phyloP scores from a whole-genome alignment of 1,140 invertebrate species.

The Chymomyza costata region DNA sequence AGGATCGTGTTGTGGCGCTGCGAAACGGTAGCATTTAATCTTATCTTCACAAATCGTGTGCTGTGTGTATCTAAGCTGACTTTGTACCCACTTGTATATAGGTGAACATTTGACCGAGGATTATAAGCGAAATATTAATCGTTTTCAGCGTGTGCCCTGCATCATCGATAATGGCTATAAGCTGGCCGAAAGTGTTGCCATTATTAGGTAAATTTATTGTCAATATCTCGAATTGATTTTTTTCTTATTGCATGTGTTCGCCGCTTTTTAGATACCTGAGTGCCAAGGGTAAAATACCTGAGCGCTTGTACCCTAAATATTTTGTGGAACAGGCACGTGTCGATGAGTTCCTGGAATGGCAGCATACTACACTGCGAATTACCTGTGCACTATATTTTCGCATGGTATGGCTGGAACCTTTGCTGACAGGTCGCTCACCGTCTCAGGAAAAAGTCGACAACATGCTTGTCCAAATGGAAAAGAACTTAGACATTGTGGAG shows the following conservation, averaged over 20 bases:
- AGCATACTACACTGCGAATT: slow-evolving; percentile 84
- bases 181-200: slow-evolving; percentile 84
- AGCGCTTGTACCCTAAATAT: slow-evolving; percentile 85
- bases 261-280: slow-evolving; percentile 43
- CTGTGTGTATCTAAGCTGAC: slow-evolving; percentile 1
- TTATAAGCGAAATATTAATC: slow-evolving; percentile 83
- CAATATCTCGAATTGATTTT: too few relatives aligned
- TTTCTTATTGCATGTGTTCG: background rate
- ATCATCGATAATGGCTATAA: slow-evolving; percentile 86
- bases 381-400: slow-evolving; percentile 83
- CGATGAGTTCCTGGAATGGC: slow-evolving; percentile 92
- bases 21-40: slow-evolving; percentile 76
- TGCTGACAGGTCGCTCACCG: slow-evolving; percentile 76
- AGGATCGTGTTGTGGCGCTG: slow-evolving; percentile 78
- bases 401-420: slow-evolving; percentile 78
- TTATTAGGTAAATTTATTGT: slow-evolving; percentile 70
- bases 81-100: slow-evolving; percentile 71
- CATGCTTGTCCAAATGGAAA: slow-evolving; percentile 77
- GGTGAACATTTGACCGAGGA: slow-evolving; percentile 85
- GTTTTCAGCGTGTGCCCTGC: slow-evolving; percentile 84
- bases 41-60: too few relatives aligned
- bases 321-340: slow-evolving; percentile 82
- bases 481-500: slow-evolving; percentile 79
- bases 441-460: slow-evolving; percentile 75
- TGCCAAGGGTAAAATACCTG: slow-evolving; percentile 75